phyloP scores from a whole-genome alignment of 2,113 vertebrate species.

The Lycocorax pyrrhopterus region DNA sequence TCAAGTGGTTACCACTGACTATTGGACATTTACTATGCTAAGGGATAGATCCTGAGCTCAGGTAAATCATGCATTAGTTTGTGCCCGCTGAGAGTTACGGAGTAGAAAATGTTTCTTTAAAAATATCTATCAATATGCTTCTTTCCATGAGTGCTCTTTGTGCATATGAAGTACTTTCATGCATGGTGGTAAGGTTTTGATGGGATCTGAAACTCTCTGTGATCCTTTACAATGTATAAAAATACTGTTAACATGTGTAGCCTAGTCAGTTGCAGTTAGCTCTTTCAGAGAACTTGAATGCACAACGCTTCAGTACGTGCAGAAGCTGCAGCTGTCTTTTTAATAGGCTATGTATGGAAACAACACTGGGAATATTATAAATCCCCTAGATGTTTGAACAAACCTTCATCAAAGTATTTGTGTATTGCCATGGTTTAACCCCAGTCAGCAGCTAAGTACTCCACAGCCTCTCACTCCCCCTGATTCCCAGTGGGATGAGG shows the following conservation, averaged over 20 bases:
- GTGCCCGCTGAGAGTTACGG: neutral
- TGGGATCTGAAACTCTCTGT: neutral
- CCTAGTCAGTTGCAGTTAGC: neutral
- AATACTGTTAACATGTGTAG: neutral
- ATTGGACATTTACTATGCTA: neutral
- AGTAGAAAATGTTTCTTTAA: neutral
- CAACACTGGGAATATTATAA: neutral
- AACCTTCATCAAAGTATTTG: neutral
- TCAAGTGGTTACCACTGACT: neutral
- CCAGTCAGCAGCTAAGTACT: neutral
- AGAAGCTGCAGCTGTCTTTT: neutral
- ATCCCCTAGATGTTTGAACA: neutral
- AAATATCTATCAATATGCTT: neutral
- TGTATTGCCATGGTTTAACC: neutral
- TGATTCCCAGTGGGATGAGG: neutral
- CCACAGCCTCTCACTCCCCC: neutral
- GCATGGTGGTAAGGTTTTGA: neutral
- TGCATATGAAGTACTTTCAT: neutral
- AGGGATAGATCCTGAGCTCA: neutral
- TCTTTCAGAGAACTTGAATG: neutral
- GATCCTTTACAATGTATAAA: neutral
- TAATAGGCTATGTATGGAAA: neutral
- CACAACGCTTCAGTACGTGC: accelerated
- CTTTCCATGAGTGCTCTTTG: neutral
- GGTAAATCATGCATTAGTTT: neutral